Conservation (phyloP, 2,888 invertebrate species). For the Lepidochitona cinerea region DNA sequence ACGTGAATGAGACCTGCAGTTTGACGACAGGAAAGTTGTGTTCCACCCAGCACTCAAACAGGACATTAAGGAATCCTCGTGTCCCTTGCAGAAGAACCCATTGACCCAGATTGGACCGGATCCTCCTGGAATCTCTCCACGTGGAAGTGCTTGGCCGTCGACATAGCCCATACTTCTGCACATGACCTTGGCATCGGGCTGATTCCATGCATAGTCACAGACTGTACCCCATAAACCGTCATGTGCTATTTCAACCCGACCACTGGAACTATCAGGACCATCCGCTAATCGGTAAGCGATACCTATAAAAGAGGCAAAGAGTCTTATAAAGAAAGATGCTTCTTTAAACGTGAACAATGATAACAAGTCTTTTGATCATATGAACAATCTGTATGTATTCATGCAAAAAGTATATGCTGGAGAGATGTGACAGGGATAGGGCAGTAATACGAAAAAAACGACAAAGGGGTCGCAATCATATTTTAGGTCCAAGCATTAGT, state of each 20-base stretch:
- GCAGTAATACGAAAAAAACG: no score
- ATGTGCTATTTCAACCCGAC: conserved; percentile 60
- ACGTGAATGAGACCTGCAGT: conserved; percentile 40
- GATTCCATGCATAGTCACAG: conserved; percentile 56
- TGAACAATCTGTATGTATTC: no score
- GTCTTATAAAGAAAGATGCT: no score
- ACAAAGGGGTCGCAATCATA: no score
- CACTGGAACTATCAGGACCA: conserved; percentile 35
- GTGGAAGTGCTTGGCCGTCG: conserved; percentile 36
- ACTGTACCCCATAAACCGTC: conserved; percentile 55
- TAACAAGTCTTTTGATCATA: no score
- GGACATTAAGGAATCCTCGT: conserved; percentile 46
- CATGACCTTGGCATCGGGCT: conserved; percentile 51
- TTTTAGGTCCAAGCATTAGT: no score
- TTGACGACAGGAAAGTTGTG: conserved; percentile 38
- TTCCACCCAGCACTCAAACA: conserved; percentile 62
- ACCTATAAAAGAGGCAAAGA: conserved; percentile 30
- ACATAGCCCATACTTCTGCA: conserved; percentile 48
- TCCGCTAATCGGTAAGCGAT: conserved; percentile 47
- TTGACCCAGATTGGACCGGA: conserved; percentile 38
- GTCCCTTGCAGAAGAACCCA: conserved; percentile 53
- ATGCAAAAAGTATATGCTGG: no score
- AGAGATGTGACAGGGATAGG: no score
- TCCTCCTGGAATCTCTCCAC: conserved; percentile 33
- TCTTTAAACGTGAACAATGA: no score